These are phyloP conservation scores for Macquaria ambigua DNA, from an alignment of 2,113 vertebrate species.

Conservation along the genomic window DNA sequence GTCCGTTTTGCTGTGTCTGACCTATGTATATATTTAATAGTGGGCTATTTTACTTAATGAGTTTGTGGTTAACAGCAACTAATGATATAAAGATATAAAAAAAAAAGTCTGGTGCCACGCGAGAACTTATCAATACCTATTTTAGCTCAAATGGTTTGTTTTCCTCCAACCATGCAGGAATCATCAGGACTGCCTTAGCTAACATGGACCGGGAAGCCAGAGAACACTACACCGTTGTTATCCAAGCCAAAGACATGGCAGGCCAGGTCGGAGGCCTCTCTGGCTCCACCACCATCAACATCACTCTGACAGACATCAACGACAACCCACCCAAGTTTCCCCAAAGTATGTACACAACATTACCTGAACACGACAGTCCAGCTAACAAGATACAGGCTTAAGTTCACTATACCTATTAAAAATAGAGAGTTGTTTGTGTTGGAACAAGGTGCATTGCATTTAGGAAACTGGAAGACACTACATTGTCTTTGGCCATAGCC, in stretches of 20 bases:
- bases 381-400: neutral
- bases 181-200: conserved; percentile 96
- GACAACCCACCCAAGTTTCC: conserved; percentile 97
- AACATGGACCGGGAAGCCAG: conserved; percentile 98
- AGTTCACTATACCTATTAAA: neutral
- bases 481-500: neutral
- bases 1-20: neutral
- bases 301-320: conserved; percentile 97
- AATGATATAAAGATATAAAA: neutral
- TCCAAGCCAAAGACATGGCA: conserved; percentile 99
- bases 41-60: neutral
- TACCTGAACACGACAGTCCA: neutral
- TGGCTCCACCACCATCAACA: conserved; percentile 96
- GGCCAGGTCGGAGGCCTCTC: conserved; percentile 97
- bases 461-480: neutral
- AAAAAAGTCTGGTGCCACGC: neutral
- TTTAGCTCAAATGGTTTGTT: neutral
- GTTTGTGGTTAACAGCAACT: neutral
- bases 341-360: conserved; percentile 88
- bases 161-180: conserved; percentile 81
- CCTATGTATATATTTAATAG: neutral
- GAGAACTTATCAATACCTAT: neutral
- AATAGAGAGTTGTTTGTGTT: neutral
- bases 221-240: conserved; percentile 96
- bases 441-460: neutral